phyloP scores from a whole-genome alignment of 2,797 vertebrate genomes.

The Cyprinella venusta region DNA sequence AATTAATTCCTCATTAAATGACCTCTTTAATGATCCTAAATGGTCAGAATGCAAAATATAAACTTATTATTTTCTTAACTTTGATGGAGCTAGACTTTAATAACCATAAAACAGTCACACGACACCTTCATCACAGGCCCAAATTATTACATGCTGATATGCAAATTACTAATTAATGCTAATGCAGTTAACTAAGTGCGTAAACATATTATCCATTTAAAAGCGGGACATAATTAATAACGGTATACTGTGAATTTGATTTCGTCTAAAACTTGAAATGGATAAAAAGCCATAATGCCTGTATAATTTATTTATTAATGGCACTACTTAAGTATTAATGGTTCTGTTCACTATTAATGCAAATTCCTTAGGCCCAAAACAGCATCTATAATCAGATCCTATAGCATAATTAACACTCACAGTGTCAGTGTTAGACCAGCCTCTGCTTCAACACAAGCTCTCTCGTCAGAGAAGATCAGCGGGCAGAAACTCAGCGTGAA shows the following conservation, averaged over 20 bases:
- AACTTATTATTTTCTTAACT: not conserved
- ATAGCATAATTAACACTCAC: conserved; percentile 29
- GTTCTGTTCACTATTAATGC: conserved; percentile 30
- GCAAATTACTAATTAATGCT: conserved; percentile 33
- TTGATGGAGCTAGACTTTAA: not conserved
- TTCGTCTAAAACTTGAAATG: conserved; percentile 12
- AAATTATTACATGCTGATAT: not conserved
- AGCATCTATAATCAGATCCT: conserved; percentile 21
- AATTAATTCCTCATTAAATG: not conserved
- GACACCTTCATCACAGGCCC: not conserved
- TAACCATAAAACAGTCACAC: not conserved
- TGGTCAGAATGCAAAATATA: not conserved
- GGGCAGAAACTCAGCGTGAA: not conserved
- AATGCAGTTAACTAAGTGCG: conserved; percentile 19
- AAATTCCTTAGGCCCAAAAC: conserved; percentile 30
- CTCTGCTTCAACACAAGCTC: not conserved
- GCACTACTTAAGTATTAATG: conserved; percentile 42
- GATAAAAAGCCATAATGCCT: conserved; percentile 11
- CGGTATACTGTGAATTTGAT: conserved; percentile 26
- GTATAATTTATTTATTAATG: conserved; percentile 42
- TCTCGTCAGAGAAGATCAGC: not conserved
- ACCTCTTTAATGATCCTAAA: not conserved
- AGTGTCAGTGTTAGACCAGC: not conserved
- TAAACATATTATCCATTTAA: conserved; percentile 43
- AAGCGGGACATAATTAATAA: conserved; percentile 31